Evolutionary conservation across 2,797 vertebrate genomes (phyloP).

Genomic region (Euphonia xanthogaster): DNA sequence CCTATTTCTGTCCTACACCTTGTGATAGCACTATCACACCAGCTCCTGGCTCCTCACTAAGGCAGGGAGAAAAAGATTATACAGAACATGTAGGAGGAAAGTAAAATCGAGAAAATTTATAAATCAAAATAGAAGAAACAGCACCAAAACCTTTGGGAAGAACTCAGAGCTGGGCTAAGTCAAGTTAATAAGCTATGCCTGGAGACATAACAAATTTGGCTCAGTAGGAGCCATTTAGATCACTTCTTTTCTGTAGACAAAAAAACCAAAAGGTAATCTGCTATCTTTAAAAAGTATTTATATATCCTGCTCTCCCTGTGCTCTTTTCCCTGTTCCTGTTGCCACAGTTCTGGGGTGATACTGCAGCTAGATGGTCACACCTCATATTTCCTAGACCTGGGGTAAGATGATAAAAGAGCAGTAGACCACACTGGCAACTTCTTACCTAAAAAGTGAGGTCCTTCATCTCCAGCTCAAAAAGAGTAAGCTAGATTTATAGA

Average conservation of each 20-base stretch:
- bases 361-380: not conserved
- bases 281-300: not conserved
- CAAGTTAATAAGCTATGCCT: slow-evolving; percentile 32
- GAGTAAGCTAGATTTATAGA: not conserved
- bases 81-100: not conserved
- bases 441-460: not conserved
- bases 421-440: not conserved
- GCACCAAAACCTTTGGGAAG: slow-evolving; percentile 11
- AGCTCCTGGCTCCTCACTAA: not conserved
- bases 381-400: not conserved
- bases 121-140: slow-evolving; percentile 28
- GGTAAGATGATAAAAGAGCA: not conserved
- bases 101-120: slow-evolving; percentile 23
- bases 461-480: not conserved
- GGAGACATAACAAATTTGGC: not conserved
- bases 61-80: not conserved
- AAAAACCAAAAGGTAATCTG: not conserved
- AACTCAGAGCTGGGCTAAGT: not conserved
- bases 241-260: not conserved
- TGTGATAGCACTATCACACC: not conserved
- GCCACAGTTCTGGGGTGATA: not conserved
- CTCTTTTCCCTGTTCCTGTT: not conserved
- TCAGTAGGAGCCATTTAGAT: not conserved
- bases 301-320: not conserved
- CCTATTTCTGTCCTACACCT: not conserved